Conservation (phyloP, 2,113 vertebrate species). For the Podarcis raffonei region DNA sequence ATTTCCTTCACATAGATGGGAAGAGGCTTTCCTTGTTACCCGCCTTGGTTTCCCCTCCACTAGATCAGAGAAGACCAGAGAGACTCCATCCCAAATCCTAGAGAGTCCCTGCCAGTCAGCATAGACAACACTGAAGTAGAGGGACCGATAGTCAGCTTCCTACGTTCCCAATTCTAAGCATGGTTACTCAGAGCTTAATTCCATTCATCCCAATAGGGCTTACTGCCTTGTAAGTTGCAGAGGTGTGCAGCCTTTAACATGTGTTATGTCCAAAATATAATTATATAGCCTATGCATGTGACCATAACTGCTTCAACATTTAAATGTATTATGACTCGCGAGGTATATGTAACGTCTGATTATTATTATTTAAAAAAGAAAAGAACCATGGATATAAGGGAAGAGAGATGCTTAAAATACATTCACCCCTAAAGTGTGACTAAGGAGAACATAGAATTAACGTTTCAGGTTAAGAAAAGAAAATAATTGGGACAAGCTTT, state of each 20-base stretch:
- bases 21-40: too few relatives aligned
- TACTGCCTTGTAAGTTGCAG: too few relatives aligned
- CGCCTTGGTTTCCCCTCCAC: not conserved
- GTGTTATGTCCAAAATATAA: too few relatives aligned
- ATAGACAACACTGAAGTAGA: too few relatives aligned
- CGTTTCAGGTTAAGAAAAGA: not conserved
- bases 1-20: too few relatives aligned
- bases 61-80: not conserved
- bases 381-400: not conserved
- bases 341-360: not conserved
- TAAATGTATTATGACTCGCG: conserved; percentile 9
- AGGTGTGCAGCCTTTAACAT: too few relatives aligned
- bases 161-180: too few relatives aligned
- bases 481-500: not conserved
- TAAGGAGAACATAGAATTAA: not conserved
- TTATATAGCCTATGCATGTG: conserved; percentile 6
- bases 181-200: too few relatives aligned
- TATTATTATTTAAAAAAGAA: not conserved
- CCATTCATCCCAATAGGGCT: too few relatives aligned
- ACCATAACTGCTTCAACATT: conserved; percentile 26
- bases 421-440: not conserved
- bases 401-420: conserved; percentile 23
- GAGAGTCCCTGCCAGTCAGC: too few relatives aligned
- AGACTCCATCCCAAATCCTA: too few relatives aligned
- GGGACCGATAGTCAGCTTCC: too few relatives aligned